A percentile compares a stretch with the other conserved stretches of the same genome.
Conservation (phyloP, 2,797 vertebrate species). For the Takifugu rubripes region DNA sequence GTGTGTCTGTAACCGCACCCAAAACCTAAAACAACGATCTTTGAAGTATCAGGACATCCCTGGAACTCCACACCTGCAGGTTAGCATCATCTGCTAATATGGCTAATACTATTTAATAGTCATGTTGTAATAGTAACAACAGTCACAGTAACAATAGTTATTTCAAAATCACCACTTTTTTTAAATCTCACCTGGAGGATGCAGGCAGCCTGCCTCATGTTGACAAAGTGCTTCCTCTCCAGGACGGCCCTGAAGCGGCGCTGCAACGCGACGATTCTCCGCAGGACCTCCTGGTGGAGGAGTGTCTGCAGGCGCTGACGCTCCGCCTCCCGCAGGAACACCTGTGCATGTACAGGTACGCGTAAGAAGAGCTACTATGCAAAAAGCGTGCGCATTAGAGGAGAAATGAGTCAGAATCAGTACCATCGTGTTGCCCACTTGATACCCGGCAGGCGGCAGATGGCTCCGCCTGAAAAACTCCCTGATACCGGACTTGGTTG, state of each 20-base stretch:
- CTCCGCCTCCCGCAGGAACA: conserved; percentile 89
- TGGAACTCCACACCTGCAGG: too few species aligned
- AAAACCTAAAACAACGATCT: background rate
- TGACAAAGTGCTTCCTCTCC: conserved; percentile 84
- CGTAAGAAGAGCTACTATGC: too few species aligned
- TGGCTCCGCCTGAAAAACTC: conserved; percentile 86
- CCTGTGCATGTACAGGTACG: conserved; percentile 62
- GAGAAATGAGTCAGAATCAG: background rate
- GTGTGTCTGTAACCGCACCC: background rate
- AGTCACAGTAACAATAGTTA: too few species aligned
- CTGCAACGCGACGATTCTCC: conserved; percentile 84
- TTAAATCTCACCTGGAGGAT: conserved; percentile 81
- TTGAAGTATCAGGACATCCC: too few species aligned
- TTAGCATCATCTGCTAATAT: too few species aligned
- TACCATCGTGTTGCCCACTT: conserved; percentile 96
- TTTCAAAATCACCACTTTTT: background rate
- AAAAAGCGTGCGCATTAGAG: too few species aligned
- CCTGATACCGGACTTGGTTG: conserved; percentile 84
- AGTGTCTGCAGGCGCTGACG: conserved; percentile 87
- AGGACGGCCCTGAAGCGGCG: conserved; percentile 84
- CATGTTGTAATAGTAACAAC: too few species aligned
- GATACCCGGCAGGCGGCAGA: conserved; percentile 83
- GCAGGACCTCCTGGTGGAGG: conserved; percentile 90
- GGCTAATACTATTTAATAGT: too few species aligned
- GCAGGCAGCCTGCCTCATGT: conserved; percentile 74